Conservation (phyloP, 2,888 invertebrate genomes). For the Machimus atricapillus region DNA sequence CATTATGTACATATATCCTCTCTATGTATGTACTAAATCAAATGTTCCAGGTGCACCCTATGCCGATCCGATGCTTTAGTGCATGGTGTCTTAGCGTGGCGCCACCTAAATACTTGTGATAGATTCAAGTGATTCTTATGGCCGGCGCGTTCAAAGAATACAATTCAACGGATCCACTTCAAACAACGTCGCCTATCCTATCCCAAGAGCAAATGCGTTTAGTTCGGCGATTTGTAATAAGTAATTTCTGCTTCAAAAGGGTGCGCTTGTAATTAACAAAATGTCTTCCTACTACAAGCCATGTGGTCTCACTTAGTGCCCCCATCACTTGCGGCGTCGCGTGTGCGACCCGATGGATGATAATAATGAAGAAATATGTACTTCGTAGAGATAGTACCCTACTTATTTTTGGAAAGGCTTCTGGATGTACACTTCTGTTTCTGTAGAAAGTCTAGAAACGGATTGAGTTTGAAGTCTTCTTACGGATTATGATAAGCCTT, state of each 20-base stretch:
- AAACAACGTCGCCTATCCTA: not conserved
- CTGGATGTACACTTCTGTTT: not conserved
- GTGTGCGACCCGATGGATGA: not conserved
- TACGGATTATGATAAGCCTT: no score
- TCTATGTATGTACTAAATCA: not conserved
- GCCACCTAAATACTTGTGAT: not conserved
- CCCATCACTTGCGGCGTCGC: not conserved
- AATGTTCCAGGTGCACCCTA: not conserved
- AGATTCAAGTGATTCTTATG: not conserved
- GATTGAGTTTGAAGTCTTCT: no score
- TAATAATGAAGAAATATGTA: not conserved
- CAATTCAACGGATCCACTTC: not conserved
- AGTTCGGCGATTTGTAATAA: not conserved
- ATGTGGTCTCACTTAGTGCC: not conserved
- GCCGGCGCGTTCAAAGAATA: not conserved
- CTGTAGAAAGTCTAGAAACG: not conserved
- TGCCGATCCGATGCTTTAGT: not conserved
- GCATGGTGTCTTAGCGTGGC: not conserved
- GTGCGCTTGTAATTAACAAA: not conserved
- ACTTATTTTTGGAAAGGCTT: not conserved
- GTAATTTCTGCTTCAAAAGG: not conserved
- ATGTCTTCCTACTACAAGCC: not conserved
- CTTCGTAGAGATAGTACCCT: not conserved
- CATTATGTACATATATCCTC: no score
- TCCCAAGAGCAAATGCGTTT: not conserved